Conservation (phyloP, 2,797 vertebrate species). For the Lateolabrax maculatus region DNA sequence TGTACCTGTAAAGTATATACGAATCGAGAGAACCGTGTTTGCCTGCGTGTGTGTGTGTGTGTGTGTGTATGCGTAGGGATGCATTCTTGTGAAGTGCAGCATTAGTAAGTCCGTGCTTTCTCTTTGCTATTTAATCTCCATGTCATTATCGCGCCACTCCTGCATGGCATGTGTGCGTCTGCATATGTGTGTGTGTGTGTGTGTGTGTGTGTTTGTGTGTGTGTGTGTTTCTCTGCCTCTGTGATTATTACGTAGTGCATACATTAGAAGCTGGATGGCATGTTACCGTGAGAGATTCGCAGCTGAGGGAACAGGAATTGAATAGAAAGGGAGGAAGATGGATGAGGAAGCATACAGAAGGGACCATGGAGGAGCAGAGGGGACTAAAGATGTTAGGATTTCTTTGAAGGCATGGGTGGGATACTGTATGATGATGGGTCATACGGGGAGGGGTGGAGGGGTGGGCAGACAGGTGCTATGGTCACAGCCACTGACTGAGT, state of each 20-base stretch:
- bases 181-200: neutral
- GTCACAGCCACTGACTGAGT: constrained; percentile 63
- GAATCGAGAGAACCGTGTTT: constrained; percentile 11
- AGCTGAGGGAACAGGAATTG: constrained; percentile 34
- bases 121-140: constrained; percentile 64
- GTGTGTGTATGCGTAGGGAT: neutral
- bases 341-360: constrained; percentile 27
- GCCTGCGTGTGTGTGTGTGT: neutral
- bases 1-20: constrained; percentile 18
- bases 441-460: constrained; percentile 22
- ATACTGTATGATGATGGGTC: constrained; percentile 6
- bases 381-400: constrained; percentile 19
- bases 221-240: constrained; percentile 18
- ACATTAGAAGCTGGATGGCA: constrained; percentile 41
- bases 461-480: constrained; percentile 70
- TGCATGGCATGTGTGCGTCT: neutral
- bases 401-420: constrained; percentile 32
- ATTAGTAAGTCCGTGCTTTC: constrained; percentile 31
- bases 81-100: constrained; percentile 41
- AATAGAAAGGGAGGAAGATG: constrained; percentile 35
- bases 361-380: constrained; percentile 12
- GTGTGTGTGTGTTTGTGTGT: neutral
- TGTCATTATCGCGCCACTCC: constrained; percentile 50
- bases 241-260: constrained; percentile 55
- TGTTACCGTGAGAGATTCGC: constrained; percentile 26